Percentiles rank a stretch among this genome's conserved stretches.
phyloP scores from a whole-genome alignment of 1,140 invertebrate genomes.

The Hormaphis cornu region DNA sequence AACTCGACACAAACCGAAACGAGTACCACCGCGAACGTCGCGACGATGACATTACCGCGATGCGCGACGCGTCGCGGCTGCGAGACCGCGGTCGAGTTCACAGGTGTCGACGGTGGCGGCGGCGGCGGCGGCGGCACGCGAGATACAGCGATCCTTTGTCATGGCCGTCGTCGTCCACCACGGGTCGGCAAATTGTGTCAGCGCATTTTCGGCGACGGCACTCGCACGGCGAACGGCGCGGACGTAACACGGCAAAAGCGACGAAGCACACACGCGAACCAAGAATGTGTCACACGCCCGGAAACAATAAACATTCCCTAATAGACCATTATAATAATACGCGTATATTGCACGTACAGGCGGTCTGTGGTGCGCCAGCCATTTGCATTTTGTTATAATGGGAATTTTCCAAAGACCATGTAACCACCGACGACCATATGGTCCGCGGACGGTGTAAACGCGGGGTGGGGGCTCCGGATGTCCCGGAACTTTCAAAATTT shows the following conservation, averaged over 20 bases:
- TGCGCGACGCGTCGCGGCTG: too few relatives aligned
- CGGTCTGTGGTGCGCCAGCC: constrained; percentile 30
- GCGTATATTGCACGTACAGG: too few relatives aligned
- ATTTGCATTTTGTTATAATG: constrained; percentile 33
- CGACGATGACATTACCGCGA: neutral
- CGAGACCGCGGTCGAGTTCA: neutral
- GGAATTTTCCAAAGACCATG: constrained; percentile 21
- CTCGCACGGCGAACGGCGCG: neutral
- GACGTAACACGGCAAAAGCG: neutral
- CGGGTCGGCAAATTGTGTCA: constrained; percentile 12
- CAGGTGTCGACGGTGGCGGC: too few relatives aligned
- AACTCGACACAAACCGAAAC: too few relatives aligned
- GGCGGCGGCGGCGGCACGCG: constrained; percentile 17
- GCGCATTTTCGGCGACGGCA: neutral
- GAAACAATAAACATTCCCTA: constrained; percentile 32
- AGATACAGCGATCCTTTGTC: constrained; percentile 23
- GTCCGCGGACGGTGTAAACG: constrained; percentile 1
- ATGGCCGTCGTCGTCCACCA: constrained; percentile 21
- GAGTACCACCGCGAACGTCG: too few relatives aligned
- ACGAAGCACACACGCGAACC: neutral
- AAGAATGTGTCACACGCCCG: constrained; percentile 7
- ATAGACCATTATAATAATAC: constrained; percentile 25
- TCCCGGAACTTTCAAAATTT: too few relatives aligned
- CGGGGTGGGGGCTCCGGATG: too few relatives aligned
- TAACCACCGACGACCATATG: constrained; percentile 26